Percentiles rank a stretch among this genome's conserved stretches.
Evolutionary conservation across 1,140 invertebrate species (phyloP).

Genomic region (Caenorhabditis tropicalis): DNA sequence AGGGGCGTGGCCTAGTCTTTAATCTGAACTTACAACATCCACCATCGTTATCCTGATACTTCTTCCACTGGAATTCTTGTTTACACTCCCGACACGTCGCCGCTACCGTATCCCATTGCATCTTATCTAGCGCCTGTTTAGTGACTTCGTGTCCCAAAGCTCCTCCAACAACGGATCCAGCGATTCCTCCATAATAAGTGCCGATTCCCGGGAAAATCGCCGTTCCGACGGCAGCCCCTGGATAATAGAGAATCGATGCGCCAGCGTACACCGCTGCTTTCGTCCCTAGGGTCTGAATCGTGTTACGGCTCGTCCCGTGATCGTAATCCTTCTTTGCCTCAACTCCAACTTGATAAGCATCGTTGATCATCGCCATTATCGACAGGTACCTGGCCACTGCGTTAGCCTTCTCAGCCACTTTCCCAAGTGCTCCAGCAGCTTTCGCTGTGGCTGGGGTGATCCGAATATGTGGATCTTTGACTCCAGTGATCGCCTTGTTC

Average conservation of each 20-base stretch:
- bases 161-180: background rate
- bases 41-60: too few relatives aligned
- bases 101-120: background rate
- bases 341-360: background rate
- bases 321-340: background rate
- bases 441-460: background rate
- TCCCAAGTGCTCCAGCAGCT: background rate
- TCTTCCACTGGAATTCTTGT: too few relatives aligned
- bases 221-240: background rate
- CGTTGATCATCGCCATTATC: background rate
- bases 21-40: too few relatives aligned
- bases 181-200: background rate
- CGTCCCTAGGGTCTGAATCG: background rate
- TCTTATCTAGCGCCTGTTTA: too few relatives aligned
- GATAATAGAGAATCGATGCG: background rate
- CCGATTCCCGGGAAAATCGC: background rate
- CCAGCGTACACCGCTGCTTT: background rate
- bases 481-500: background rate
- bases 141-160: background rate
- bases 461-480: background rate
- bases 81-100: background rate
- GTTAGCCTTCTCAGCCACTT: background rate
- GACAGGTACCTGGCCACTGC: background rate
- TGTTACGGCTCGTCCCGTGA: background rate
- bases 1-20: too few relatives aligned